These are phyloP conservation scores for Lasius platythorax DNA, from an alignment of 2,888 invertebrate genomes.

Conservation along the genomic window DNA sequence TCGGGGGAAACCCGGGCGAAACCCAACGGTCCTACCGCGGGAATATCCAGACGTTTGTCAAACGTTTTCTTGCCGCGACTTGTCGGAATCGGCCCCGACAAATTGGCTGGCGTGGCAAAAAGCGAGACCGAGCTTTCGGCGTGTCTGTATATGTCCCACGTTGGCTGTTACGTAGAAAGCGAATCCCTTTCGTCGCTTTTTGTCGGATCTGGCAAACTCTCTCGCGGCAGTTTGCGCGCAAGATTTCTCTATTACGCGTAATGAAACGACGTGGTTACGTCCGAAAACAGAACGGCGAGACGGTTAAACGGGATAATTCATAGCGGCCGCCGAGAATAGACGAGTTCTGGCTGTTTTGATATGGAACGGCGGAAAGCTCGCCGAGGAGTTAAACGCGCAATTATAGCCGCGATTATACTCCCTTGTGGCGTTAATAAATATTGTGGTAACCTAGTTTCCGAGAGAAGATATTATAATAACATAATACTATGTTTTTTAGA, in stretches of 20 bases:
- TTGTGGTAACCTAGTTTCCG: not conserved
- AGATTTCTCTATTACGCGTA: constrained; percentile 67
- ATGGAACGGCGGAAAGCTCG: constrained; percentile 42
- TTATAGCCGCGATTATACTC: constrained; percentile 36
- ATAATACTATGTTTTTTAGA: not conserved
- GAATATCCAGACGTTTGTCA: constrained; percentile 72
- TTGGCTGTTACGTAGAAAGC: constrained; percentile 50
- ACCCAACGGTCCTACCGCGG: constrained; percentile 51
- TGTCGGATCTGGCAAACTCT: constrained; percentile 53
- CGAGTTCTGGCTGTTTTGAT: constrained; percentile 50
- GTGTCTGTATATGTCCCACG: constrained; percentile 48
- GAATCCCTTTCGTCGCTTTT: constrained; percentile 54
- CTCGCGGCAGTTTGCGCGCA: constrained; percentile 57
- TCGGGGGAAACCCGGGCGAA: constrained; percentile 41
- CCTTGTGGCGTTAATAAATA: constrained; percentile 19
- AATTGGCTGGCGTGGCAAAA: constrained; percentile 70
- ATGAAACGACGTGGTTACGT: constrained; percentile 53
- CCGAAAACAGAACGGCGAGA: constrained; percentile 58
- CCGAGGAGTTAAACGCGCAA: constrained; percentile 48
- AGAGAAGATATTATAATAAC: not conserved
- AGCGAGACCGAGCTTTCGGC: constrained; percentile 59
- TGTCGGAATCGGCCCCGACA: constrained; percentile 72
- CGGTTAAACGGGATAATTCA: constrained; percentile 66
- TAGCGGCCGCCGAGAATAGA: constrained; percentile 42
- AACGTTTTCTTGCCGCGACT: constrained; percentile 72